These are phyloP conservation scores for Eueremaeus valkanovi DNA, from an alignment of 2,888 invertebrate genomes.

Conservation along the genomic window DNA sequence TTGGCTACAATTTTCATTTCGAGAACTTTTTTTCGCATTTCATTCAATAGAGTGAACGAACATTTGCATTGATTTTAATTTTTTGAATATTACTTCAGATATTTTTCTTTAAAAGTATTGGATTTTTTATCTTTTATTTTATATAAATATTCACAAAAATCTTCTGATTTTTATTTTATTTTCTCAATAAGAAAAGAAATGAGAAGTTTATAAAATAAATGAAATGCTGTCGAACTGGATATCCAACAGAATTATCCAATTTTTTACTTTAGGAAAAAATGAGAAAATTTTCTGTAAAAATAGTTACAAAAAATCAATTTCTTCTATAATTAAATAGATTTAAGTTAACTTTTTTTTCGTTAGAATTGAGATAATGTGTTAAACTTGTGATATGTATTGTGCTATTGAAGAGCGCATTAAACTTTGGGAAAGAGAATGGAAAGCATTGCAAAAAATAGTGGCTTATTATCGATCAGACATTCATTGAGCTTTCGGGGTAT, in stretches of 20 bases:
- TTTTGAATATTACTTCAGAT: neutral
- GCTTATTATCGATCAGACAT: neutral
- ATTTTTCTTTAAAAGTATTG: neutral
- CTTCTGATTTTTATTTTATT: neutral
- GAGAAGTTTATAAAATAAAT: slow-evolving; percentile 7
- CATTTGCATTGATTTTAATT: slow-evolving; percentile 31
- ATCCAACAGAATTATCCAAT: slow-evolving; percentile 17
- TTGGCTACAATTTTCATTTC: neutral
- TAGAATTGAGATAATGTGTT: slow-evolving; percentile 31
- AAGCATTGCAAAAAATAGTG: neutral
- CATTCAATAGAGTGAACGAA: neutral
- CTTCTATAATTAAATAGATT: slow-evolving; percentile 33
- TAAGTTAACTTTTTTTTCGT: slow-evolving; percentile 17
- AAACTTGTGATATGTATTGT: neutral
- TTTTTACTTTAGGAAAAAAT: neutral
- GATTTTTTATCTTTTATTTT: neutral
- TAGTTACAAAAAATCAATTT: slow-evolving; percentile 30
- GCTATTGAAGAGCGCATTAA: neutral
- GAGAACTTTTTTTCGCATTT: neutral
- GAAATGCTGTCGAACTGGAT: slow-evolving; percentile 8
- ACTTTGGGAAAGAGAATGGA: neutral
- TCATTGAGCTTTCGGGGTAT: neutral
- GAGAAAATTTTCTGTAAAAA: neutral
- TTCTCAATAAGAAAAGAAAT: too few relatives aligned
- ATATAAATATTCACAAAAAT: neutral